Evolutionary conservation across 2,888 invertebrate species (phyloP).

Genomic region (Taphrorychus bicolor): DNA sequence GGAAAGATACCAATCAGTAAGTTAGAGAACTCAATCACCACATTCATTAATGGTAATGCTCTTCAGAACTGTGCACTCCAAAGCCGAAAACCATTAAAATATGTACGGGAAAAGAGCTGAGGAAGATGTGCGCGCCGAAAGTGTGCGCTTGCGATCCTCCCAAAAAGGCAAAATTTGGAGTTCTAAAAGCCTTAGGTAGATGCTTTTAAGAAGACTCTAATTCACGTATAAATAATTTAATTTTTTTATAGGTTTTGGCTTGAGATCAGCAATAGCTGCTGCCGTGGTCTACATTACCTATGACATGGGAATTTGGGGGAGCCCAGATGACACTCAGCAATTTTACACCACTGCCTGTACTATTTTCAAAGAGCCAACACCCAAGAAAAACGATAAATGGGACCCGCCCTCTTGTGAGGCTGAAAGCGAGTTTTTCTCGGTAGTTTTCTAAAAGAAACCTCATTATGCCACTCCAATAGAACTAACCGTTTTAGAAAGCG

Average conservation of each 20-base stretch:
- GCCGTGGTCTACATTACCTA: constrained; percentile 58
- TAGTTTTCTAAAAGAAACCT: not conserved
- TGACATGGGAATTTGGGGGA: constrained; percentile 61
- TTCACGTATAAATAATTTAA: not conserved
- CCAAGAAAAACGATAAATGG: constrained; percentile 41
- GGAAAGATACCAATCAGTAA: constrained; percentile 30
- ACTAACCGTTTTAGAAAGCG: constrained; percentile 5
- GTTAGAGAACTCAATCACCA: no score
- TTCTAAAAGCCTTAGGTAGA: constrained; percentile 28
- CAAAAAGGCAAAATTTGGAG: constrained; percentile 30
- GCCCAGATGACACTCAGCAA: constrained; percentile 55
- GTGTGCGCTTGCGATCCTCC: constrained; percentile 53
- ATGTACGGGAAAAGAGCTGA: constrained; percentile 57
- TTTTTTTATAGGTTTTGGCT: constrained; percentile 46
- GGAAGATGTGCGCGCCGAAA: constrained; percentile 53
- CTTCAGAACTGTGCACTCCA: constrained; percentile 46
- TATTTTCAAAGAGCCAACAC: constrained; percentile 36
- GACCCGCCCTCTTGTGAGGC: constrained; percentile 49
- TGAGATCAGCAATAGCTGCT: constrained; percentile 55
- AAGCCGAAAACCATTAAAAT: constrained; percentile 55
- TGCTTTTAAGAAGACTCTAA: not conserved
- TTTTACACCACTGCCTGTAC: constrained; percentile 53
- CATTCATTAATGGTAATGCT: constrained; percentile 7
- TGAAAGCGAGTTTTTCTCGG: constrained; percentile 47
- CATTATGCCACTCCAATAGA: not conserved